Evolutionary conservation across 2,888 invertebrate species (phyloP), one percentile per base, ranked within the genome.

Genomic region (Nymphalis c-album): DNA sequence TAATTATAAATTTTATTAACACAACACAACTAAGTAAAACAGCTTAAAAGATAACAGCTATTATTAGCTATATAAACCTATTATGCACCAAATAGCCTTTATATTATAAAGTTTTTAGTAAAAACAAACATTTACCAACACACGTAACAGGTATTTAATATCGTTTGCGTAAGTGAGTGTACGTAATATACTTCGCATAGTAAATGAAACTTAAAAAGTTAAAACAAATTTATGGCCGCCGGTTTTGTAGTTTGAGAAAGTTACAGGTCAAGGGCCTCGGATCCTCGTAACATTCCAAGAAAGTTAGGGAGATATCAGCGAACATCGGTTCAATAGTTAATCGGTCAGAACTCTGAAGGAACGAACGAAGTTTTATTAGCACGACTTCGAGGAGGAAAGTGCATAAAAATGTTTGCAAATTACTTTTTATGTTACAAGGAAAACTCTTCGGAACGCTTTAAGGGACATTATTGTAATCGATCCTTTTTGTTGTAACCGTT

Each of bases 181-280:
- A 59, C 55, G 48, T 66, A 64, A 58, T 61, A 58, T 53, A 68
- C 63, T 64, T 67, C 67, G 63, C 63, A 66, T 73, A 68, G 60
- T 60, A 60, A 61, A 67, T 48, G 67, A 58, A 67, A 64, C 65
- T 71, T 71, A 75, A 81, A 80, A 83, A 80, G 77, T 82, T 83
- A 74, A 72, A 76, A 76, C 77, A 78, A 82, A 84, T 87, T 85
- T 85, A 85, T 85, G 78, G 78, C 80, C 77, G 78, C 77, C 74
- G 76, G 78, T 78, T 76, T 69, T 64, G 67, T 70, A 84, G 82
- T 85, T 81, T 68, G 77, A 76, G 80, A 85, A 86, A 87, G 84
- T 87, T 81, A 63, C 76, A 81, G 87, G 86, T 87, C 85, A 86
- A 85, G 83, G 83, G 80, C 84, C 86, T 77, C 69, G 74, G 70